These are phyloP conservation scores for Eremobia ochroleuca DNA, from an alignment of 2,888 invertebrate genomes.

Conservation along the genomic window DNA sequence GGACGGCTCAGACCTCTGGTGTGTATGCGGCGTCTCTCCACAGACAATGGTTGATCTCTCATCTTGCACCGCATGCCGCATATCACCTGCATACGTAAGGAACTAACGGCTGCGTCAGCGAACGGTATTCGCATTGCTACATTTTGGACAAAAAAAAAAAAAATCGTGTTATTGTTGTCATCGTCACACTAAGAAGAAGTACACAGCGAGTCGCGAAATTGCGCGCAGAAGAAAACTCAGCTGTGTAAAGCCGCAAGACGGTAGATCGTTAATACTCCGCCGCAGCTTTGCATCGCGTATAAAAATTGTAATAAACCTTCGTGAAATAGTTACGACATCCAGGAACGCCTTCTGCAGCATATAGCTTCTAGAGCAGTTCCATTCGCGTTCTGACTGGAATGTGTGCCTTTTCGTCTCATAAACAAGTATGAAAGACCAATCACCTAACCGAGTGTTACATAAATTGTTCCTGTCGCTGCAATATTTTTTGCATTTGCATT, in stretches of 20 bases:
- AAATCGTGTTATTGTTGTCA: background rate
- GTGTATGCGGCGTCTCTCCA: background rate
- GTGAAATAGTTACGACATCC: background rate
- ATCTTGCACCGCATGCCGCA: too few relatives aligned
- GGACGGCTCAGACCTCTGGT: background rate
- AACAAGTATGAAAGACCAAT: background rate
- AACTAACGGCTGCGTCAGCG: background rate
- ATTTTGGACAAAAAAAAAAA: background rate
- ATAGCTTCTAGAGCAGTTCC: too few relatives aligned
- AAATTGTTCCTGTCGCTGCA: background rate
- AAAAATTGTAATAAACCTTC: background rate
- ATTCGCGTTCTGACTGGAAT: background rate
- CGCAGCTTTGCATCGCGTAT: background rate
- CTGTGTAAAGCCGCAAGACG: background rate
- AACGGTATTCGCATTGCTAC: background rate
- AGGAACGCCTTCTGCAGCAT: accelerated
- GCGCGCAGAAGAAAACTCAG: background rate
- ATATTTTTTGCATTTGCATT: background rate
- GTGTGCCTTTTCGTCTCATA: background rate
- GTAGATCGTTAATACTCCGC: background rate
- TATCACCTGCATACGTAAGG: background rate
- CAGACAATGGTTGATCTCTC: too few relatives aligned
- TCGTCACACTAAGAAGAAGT: background rate
- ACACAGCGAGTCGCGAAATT: background rate
- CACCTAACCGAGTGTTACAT: background rate